Evolutionary conservation across 1,140 invertebrate genomes (phyloP).

Genomic region (Dysdera silvatica): DNA sequence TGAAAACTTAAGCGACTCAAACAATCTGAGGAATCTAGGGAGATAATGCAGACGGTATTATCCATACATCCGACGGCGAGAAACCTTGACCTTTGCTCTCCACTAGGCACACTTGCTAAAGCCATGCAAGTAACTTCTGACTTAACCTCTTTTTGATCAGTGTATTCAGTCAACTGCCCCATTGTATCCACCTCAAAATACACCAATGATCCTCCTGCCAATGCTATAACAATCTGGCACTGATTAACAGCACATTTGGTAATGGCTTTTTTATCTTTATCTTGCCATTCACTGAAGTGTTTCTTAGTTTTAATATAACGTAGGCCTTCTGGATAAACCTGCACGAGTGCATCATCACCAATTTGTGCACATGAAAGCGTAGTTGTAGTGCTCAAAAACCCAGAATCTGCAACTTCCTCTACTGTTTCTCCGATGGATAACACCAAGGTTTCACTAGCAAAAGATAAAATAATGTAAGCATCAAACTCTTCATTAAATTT

Average conservation of each 20-base stretch:
- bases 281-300: constrained; percentile 98
- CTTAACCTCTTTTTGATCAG: constrained; percentile 91
- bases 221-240: constrained; percentile 93
- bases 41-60: constrained; percentile 95
- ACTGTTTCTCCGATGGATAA: constrained; percentile 99
- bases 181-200: constrained; percentile 99
- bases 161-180: constrained; percentile 97
- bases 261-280: constrained; percentile 92
- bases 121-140: constrained; percentile 98
- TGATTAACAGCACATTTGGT: constrained; percentile 98
- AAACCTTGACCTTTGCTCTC: constrained; percentile 92
- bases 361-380: constrained; percentile 93
- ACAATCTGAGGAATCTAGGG: constrained; percentile 90
- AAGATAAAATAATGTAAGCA: constrained; percentile 99
- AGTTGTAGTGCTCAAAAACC: constrained; percentile 95
- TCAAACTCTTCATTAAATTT: constrained; percentile 95
- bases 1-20: constrained; percentile 90
- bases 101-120: constrained; percentile 83
- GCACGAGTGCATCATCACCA: constrained; percentile 94
- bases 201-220: constrained; percentile 94
- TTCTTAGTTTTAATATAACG: constrained; percentile 95
- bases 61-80: constrained; percentile 93
- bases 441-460: constrained; percentile 98
- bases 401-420: constrained; percentile 99
- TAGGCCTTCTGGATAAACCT: constrained; percentile 98